Evolutionary conservation across 2,888 invertebrate species (phyloP), one percentile per base, ranked within the genome.

Genomic region (Lasioglossum villosulum): DNA sequence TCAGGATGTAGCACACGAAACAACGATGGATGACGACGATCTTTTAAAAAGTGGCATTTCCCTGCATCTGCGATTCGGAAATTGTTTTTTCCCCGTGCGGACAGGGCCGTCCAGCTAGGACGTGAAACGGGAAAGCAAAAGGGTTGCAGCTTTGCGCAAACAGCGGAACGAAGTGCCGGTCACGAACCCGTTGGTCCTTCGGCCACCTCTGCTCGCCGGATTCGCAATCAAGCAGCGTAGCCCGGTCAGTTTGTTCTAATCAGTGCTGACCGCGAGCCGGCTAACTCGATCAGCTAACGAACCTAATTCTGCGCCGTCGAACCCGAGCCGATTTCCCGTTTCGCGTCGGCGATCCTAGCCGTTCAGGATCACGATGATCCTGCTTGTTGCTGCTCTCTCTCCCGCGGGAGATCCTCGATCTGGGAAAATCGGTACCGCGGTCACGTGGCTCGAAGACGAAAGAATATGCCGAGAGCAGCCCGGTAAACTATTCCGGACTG

Each of bases 171-270:
- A 91, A 91, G 91, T 89, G 85, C 89, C 79, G 87, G 81, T 80
- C 86, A 88, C 87, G 88, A 86, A 63, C 66, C 80, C 66, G 42
- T 72, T 73, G 76, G 82, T 81, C 87, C 83, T 83, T 74, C 56
- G 52, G 37, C 72, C 78, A 52, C 48, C 80, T 78, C 80, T 73
- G 86, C 80, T 80, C 84, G 59, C 82, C 70, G 59, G 82, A 87
- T 89, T 86, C 91, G 94, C 93, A 95, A 94, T 94, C 95, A 94
- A 93, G 93, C 93, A 90, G 94, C 94, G 94, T 94, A 94, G 94
- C 93, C 93, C 86, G 92, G 91, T 93, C 93, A 94, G 95, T 95
- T 95, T 94, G 95, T 94, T 95, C 95, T 95, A 95, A 95, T 95
- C 95, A 95, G 94, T 91, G 93, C 92, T 93, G 94, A 94, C 94